Base-by-base conservation (phyloP, 1,140 invertebrate species). In the Habropoda laboriosa region DNA sequence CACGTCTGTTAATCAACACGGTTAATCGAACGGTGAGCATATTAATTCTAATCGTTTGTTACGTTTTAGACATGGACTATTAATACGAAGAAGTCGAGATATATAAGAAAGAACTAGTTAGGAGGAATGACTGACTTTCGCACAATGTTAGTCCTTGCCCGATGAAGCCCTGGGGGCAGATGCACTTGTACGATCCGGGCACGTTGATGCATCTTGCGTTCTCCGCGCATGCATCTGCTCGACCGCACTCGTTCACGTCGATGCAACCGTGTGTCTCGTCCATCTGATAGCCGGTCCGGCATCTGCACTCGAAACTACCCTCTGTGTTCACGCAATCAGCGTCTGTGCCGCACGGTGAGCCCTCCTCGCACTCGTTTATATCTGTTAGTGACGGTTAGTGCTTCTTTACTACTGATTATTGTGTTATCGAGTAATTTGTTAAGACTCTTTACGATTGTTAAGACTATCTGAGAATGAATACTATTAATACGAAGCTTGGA, bases 191-290 rank as follows among this genome's bases (percentile, higher is more conserved):
- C 80, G 95, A 96, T 78, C 96, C 96, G 86, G 94, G 94, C 75
- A 94, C 94, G 93, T 97, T 97, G 92, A 95, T 94, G 93, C 96
- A 97, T 89, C 95, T 93, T 80, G 96, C 96, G 90, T 95, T 94
- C 88, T 93, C 91, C 78, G 95, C 95, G 91, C 96, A 97, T 79
- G 95, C 95, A 86, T 94, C 95, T 87, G 86, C 86, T 66, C 86
- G 89, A 64, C 89, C 67, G 84, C 93, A 94, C 85, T 95, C 94
- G 89, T 95, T 94, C 47, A 94, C 87, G 85, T 95, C 94, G 85
- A 93, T 58, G 76, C 92, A 93, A 45, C 92, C 90, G 61, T 92
- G 89, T n/a, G 89, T 82, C 0, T 87, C 90, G 91, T 89, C 92
- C 86, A 91, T 83, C 42, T 90, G 88, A 81, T 92, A 92, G 21